Conservation (phyloP, 2,888 invertebrate genomes). For the Hirtodrosophila duncani region DNA sequence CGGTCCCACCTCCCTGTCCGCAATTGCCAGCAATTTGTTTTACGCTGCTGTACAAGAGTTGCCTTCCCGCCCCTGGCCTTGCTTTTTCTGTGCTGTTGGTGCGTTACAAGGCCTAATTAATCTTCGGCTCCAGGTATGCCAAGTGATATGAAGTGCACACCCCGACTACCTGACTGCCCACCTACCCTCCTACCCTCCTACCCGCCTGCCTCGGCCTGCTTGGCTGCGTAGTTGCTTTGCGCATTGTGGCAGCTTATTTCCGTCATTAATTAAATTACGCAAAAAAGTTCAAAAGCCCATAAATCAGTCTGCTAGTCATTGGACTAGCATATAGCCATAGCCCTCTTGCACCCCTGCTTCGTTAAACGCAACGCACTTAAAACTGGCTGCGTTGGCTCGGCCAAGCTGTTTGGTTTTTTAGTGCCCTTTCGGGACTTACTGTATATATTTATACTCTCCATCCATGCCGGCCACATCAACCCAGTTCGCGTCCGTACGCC, state of each 20-base stretch:
- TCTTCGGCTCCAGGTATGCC: slow-evolving; percentile 48
- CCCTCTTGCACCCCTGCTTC: background rate
- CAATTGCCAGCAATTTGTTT: slow-evolving; percentile 67
- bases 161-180: slow-evolving; percentile 8
- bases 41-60: slow-evolving; percentile 45
- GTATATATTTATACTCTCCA: slow-evolving; percentile 56
- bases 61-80: background rate
- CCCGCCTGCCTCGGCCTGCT: slow-evolving; percentile 14
- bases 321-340: slow-evolving; percentile 19
- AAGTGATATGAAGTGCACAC: slow-evolving; percentile 55
- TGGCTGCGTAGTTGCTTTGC: slow-evolving; percentile 35
- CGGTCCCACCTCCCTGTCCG: slow-evolving; percentile 9
- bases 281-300: slow-evolving; percentile 72
- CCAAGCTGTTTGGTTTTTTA: slow-evolving; percentile 39
- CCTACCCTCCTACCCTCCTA: background rate
- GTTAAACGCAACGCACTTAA: background rate
- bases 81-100: slow-evolving; percentile 9
- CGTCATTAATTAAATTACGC: slow-evolving; percentile 74
- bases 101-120: slow-evolving; percentile 69
- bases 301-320: slow-evolving; percentile 68
- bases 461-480: background rate
- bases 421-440: slow-evolving; percentile 52
- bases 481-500: slow-evolving; percentile 12
- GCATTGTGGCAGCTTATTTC: slow-evolving; percentile 56
- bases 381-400: slow-evolving; percentile 7